A percentile compares a stretch with the other conserved stretches of the same genome.
These are phyloP conservation scores for Odontamblyopus rebecca DNA, from an alignment of 2,797 vertebrate genomes.

Conservation along the genomic window DNA sequence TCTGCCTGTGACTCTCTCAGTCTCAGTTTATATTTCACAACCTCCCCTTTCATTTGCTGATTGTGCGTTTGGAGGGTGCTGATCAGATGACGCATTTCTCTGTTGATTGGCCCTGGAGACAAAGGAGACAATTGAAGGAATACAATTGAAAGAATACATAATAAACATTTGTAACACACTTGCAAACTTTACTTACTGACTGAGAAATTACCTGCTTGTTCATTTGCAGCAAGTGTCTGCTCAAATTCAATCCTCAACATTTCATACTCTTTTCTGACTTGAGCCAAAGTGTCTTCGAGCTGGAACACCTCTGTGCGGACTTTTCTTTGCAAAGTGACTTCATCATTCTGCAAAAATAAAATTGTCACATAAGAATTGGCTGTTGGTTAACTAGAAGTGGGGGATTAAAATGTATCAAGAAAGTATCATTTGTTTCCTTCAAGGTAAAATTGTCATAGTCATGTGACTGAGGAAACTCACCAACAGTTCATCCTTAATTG, in stretches of 20 bases:
- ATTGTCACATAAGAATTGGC: conserved; percentile 2
- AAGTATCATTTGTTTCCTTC: too few species aligned
- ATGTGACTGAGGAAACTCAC: too few species aligned
- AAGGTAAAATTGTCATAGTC: too few species aligned
- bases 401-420: too few species aligned
- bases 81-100: conserved; percentile 97
- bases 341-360: conserved; percentile 84
- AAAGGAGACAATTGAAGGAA: conserved; percentile 18
- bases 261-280: conserved; percentile 98
- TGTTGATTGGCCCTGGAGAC: conserved; percentile 89
- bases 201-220: conserved; percentile 88
- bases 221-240: conserved; percentile 95
- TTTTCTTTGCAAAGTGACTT: conserved; percentile 94
- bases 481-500: too few species aligned
- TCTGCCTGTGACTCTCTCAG: conserved; percentile 91
- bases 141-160: neutral
- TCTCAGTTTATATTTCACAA: conserved; percentile 90
- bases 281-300: conserved; percentile 94
- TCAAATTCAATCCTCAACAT: conserved; percentile 98
- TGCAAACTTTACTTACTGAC: neutral
- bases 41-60: conserved; percentile 97
- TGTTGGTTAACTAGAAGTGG: neutral
- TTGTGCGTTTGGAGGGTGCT: conserved; percentile 98
- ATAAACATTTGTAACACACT: neutral
- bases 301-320: conserved; percentile 97